These are phyloP conservation scores for Stegastes partitus DNA, from an alignment of 2,113 vertebrate genomes.

Conservation along the genomic window DNA sequence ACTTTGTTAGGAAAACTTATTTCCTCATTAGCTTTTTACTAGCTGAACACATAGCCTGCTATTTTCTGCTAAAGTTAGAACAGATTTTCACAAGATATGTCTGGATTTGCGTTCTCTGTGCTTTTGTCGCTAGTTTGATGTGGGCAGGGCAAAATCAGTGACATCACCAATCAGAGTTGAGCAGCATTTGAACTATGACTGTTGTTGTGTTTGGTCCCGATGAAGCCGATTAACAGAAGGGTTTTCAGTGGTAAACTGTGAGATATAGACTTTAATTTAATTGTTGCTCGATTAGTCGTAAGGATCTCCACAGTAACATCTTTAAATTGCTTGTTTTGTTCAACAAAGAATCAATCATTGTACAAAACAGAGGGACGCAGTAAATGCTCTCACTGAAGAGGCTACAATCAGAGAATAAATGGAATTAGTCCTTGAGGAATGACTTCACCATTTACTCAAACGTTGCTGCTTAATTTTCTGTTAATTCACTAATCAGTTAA, in stretches of 20 bases:
- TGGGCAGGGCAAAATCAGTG: not conserved
- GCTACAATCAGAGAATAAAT: constrained; percentile 8
- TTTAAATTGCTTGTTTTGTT: not conserved
- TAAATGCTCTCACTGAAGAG: not conserved
- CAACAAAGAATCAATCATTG: not conserved
- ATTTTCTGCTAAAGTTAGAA: not conserved
- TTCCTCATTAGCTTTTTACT: too few species aligned
- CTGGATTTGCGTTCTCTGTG: not conserved
- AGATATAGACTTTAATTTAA: not conserved
- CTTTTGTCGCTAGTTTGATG: not conserved
- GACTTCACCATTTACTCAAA: not conserved
- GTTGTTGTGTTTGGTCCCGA: not conserved
- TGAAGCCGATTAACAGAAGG: not conserved
- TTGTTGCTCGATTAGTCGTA: not conserved
- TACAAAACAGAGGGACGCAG: not conserved
- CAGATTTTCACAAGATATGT: not conserved
- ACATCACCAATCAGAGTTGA: constrained; percentile 13
- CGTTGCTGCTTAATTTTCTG: constrained; percentile 1
- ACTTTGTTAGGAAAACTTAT: too few species aligned
- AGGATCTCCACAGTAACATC: not conserved
- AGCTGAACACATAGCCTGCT: too few species aligned
- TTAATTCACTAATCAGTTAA: constrained; percentile 35
- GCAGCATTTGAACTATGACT: not conserved
- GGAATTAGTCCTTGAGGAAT: constrained; percentile 7
- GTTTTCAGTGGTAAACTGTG: too few species aligned